Evolutionary conservation across 2,113 vertebrate genomes (phyloP), one percentile per base, ranked within the genome.

Genomic region (Cryptomyrus ogoouensis): DNA sequence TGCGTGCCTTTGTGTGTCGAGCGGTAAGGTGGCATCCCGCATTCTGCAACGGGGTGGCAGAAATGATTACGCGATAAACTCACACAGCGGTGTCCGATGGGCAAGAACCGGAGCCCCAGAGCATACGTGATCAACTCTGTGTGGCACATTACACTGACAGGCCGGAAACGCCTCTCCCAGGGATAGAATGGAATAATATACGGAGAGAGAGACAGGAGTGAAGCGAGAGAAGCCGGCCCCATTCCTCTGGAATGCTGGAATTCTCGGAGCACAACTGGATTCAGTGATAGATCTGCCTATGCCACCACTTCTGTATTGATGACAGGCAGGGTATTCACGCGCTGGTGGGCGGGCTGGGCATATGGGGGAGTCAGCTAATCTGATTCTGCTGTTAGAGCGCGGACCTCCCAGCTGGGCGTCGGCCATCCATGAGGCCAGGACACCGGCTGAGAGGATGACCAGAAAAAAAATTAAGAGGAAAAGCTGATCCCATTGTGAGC

Each of bases 31-130:
- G 92, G 93, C 91, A 94, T 91, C 93, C 92, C 91, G 91, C 93
- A 92, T 90, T 91, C 77, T 86, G 90, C 89, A 47, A 89, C 89
- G 92, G 92, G 92, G 89, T 90, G 91, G 92, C 89, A 89, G 91
- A 92, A 91, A 95, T 94, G 94, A 96, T 96, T 93, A 94, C 94
- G 93, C 93, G 93, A 93, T 93, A 94, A 95, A 95, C 93, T 94
- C 94, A 93, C 95, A 92, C 70, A 77, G 95, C 94, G 2, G 94
- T 94, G 91, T 93, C 92, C 92, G 93, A 89, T 35, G 92, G 93
- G 93, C 91, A 92, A 91, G 92, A 92, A 91, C 93, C 94, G 91
- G 2, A 90, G 92, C 94, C 94, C 93, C 92, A 74, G 90, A 93
- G 91, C 92, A 93, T 92, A 93, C 94, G 93, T 95, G 95, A 96